Evolutionary conservation across 2,888 invertebrate species (phyloP), one percentile per base, ranked within the genome.

Genomic region (Oscheius myriophilus): DNA sequence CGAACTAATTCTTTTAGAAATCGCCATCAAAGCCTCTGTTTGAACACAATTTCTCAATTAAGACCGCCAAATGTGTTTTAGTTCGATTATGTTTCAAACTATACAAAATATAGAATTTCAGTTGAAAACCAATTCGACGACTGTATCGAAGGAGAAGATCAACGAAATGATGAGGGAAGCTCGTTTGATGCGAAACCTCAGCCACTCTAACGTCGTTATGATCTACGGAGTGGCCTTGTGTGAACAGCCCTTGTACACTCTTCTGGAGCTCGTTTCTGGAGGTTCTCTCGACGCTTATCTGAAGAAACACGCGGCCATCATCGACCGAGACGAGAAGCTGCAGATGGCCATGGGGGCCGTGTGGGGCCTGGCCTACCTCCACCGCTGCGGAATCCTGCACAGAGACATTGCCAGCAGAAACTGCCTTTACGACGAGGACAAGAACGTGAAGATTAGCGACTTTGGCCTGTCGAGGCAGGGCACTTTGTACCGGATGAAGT

Each of bases 371-470:
- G 42, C 49, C 33, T 63, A 63, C 41, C 51, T 63, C 11, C 63
- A 63, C 21, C 21, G 42, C 2, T 11, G 26, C 39, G 21, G n/a
- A 16, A 52, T 63, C 25, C 52, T 63, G 2, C 63, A 63, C 33
- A 46, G 63, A 12, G 63, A 63, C 21, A 33, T 63, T 12, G 63
- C 63, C 23, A 51, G 51, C 23, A 39, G 61, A 2, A 61, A 61
- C 26, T 62, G 62, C 25, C 62, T 62, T 33, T 62, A 62, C 51
- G 62, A 62, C 26, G 41, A 62, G 18, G 26, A 49, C 62, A 62
- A 62, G 39, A 62, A 33, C 39, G 51, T 74, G 16, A 75, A 74
- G 55, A 73, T 74, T 46, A 71, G 67, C 16, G 75, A 74, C 58
- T 74, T 74, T 43, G 75, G 73, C 18, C 65, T 74, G 26, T 57